phyloP scores from a whole-genome alignment of 1,140 invertebrate species.

The Drosophila neocordata region DNA sequence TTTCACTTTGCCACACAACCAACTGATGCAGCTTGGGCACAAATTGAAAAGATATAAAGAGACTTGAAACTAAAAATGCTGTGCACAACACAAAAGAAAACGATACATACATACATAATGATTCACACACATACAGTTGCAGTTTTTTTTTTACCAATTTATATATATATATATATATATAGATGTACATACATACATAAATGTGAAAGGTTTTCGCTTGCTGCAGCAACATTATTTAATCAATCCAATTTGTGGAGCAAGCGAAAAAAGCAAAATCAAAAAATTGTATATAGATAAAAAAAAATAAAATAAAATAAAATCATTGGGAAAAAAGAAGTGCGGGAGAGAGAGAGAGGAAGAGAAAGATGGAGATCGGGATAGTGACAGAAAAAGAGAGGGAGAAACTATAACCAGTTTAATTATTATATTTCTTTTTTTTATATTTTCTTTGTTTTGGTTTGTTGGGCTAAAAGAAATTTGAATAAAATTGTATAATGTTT shows the following conservation, averaged over 20 bases:
- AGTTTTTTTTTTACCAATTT: slow-evolving; percentile 13
- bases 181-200: slow-evolving; percentile 35
- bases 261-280: slow-evolving; percentile 68
- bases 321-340: slow-evolving; percentile 26
- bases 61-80: slow-evolving; percentile 71
- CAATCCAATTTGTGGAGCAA: slow-evolving; percentile 79
- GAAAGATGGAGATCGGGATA: not conserved
- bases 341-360: slow-evolving; percentile 32
- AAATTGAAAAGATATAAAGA: slow-evolving; percentile 75
- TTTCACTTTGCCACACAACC: slow-evolving; percentile 71
- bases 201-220: slow-evolving; percentile 78
- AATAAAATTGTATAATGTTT: slow-evolving; percentile 75
- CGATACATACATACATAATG: slow-evolving; percentile 64
- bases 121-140: slow-evolving; percentile 35
- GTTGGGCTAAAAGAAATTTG: slow-evolving; percentile 49
- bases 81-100: slow-evolving; percentile 77
- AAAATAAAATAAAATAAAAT: slow-evolving; percentile 14
- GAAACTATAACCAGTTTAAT: slow-evolving; percentile 77
- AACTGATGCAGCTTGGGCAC: slow-evolving; percentile 53
- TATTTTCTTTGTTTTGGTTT: slow-evolving; percentile 50
- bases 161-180: slow-evolving; percentile 8
- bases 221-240: slow-evolving; percentile 80
- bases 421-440: slow-evolving; percentile 79
- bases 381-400: slow-evolving; percentile 5
- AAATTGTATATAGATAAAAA: slow-evolving; percentile 58